Percentiles rank a stretch among this genome's conserved stretches.
These are phyloP conservation scores for Cyclargus thomasi DNA, from an alignment of 1,140 invertebrate species.

Conservation along the genomic window DNA sequence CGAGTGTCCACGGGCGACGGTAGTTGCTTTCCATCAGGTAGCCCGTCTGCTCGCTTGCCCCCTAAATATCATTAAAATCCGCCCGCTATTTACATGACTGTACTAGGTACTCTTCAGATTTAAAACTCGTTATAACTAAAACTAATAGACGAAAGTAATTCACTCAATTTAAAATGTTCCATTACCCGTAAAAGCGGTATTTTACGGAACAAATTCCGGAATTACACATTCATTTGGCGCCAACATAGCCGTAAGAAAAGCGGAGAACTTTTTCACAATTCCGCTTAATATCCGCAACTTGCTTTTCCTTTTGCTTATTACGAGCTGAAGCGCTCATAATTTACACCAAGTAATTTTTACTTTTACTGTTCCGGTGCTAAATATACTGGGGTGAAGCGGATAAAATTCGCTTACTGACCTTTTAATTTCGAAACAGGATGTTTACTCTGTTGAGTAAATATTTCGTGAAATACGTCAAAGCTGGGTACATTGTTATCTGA, in stretches of 20 bases:
- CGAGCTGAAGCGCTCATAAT: not conserved
- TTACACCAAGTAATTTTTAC: constrained; percentile 1
- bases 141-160: not conserved
- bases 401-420: not conserved
- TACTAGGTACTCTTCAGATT: no score
- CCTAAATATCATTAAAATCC: no score
- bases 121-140: not conserved
- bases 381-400: not conserved
- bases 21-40: no score
- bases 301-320: not conserved
- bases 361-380: not conserved
- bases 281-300: constrained; percentile 28
- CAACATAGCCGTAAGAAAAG: constrained; percentile 25
- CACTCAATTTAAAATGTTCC: not conserved
- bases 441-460: no score
- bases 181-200: constrained; percentile 18
- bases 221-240: constrained; percentile 30
- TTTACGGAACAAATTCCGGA: constrained; percentile 21
- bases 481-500: no score
- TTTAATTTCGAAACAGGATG: no score
- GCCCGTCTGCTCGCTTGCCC: no score
- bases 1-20: no score
- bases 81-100: no score
- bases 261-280: constrained; percentile 26
- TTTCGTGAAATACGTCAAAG: no score